A percentile compares a stretch with the other conserved stretches of the same genome.
phyloP scores from a whole-genome alignment of 2,113 vertebrate species.

The Pardalotus punctatus region DNA sequence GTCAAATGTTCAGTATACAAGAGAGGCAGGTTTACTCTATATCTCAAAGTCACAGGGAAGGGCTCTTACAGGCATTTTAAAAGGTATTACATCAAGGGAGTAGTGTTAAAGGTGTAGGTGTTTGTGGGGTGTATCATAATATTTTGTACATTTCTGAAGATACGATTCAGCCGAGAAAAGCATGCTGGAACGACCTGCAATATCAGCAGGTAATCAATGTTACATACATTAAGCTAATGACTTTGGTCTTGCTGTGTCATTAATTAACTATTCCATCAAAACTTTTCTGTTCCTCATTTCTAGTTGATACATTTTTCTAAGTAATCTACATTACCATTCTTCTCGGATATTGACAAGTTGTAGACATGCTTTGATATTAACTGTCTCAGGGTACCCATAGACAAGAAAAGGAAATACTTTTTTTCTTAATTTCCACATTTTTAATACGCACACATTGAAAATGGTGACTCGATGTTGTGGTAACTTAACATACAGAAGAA shows the following conservation, averaged over 20 bases:
- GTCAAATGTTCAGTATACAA: not conserved
- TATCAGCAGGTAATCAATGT: not conserved
- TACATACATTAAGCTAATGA: not conserved
- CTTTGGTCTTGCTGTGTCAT: not conserved
- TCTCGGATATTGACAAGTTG: not conserved
- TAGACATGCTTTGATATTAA: not conserved
- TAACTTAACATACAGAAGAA: not conserved
- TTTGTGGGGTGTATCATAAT: not conserved
- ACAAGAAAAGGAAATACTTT: not conserved
- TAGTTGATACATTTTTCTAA: not conserved
- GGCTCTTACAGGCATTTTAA: not conserved
- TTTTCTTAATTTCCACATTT: not conserved
- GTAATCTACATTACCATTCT: not conserved
- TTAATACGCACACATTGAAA: not conserved
- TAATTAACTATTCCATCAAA: not conserved
- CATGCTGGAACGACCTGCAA: not conserved
- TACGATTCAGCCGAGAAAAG: not conserved
- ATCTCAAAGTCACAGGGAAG: not conserved
- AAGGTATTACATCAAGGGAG: not conserved
- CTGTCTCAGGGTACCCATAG: not conserved
- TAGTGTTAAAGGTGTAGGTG: not conserved
- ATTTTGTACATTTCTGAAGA: not conserved
- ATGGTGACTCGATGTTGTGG: accelerated
- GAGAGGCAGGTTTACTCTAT: not conserved
- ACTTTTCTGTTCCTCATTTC: not conserved